Base-by-base conservation (phyloP, 2,797 vertebrate genomes). In the Todus mexicanus region DNA sequence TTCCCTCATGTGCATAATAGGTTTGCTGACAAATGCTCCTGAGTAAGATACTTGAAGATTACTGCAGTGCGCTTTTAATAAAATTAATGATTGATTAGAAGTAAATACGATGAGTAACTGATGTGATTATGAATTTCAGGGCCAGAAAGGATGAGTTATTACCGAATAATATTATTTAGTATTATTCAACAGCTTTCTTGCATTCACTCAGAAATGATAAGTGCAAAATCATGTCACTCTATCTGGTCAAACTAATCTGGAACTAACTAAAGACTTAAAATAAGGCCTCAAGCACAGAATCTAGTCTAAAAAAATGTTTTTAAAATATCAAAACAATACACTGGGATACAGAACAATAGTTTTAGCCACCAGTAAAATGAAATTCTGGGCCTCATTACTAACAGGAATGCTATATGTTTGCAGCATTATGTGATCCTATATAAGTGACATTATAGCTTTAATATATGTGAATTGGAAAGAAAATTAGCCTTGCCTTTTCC, bases 401-500 rank as follows among this genome's bases (percentile, higher is more conserved):
- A 64, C 1, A 22, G 7, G 15, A 22, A 23, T 0, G 0, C 29
- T 26, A 8, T 8, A 57, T 6, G 2, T 54, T 57, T 61, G 10
- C 10, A 65, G 57, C 31, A 47, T 47, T 53, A 63, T 1, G 12
- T 57, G 40, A 72, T 19, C 15, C 19, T 31, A 65, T 2, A 17
- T 3, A 74, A 57, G 21, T 27, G 19, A 43, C 18, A 22, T 50
- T n/a, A 37, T 2, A 78, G 20, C 10, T 63, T 78, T 74, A 69
- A 12, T 11, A 25, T 2, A 23, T 0, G 4, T 12, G 6, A 86
- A 82, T 40, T 43, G 54, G 22, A 85, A n/a, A 72, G 43, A 87
- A 84, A 69, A 53, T 3, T 15, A 2, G 35, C n/a, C 92, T 97
- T 97, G 98, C 99, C 99, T 99, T 98, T 93, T 98, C 94, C 92